Evolutionary conservation across 2,888 invertebrate species (phyloP).

Genomic region (Lycocerus yunnanus): DNA sequence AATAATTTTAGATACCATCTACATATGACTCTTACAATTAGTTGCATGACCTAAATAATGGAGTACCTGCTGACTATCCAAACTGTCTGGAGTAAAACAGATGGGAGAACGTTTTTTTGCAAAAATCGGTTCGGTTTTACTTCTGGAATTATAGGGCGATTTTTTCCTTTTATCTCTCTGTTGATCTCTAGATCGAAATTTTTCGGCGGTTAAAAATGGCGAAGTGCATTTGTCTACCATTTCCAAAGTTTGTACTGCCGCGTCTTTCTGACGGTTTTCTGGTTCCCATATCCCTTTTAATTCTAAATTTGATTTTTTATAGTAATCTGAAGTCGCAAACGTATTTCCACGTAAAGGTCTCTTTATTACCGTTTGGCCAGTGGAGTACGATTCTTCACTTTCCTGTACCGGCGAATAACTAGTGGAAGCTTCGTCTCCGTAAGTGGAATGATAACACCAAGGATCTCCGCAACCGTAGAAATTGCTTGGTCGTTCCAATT

Average conservation of each 20-base stretch:
- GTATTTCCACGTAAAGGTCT: slow-evolving; percentile 46
- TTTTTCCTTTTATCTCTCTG: slow-evolving; percentile 33
- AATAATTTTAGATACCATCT: neutral
- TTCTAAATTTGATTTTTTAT: slow-evolving; percentile 49
- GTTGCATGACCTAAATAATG: neutral
- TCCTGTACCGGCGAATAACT: slow-evolving; percentile 54
- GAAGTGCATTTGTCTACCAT: slow-evolving; percentile 56
- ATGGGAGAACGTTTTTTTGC: slow-evolving; percentile 42
- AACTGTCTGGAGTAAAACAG: slow-evolving; percentile 50
- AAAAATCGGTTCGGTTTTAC: slow-evolving; percentile 45
- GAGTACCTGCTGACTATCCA: slow-evolving; percentile 45
- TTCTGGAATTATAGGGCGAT: slow-evolving; percentile 34
- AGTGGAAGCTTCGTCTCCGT: slow-evolving; percentile 40
- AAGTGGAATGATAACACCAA: slow-evolving; percentile 54
- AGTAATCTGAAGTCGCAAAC: slow-evolving; percentile 42
- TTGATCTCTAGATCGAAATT: slow-evolving; percentile 30
- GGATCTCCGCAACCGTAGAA: slow-evolving; percentile 55
- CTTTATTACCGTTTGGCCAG: slow-evolving; percentile 33
- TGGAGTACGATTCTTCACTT: slow-evolving; percentile 53
- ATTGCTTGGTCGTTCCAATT: slow-evolving; percentile 37
- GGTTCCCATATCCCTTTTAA: slow-evolving; percentile 26
- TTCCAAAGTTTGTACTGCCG: slow-evolving; percentile 60
- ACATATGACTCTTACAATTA: neutral
- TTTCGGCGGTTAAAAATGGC: slow-evolving; percentile 46
- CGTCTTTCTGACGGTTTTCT: slow-evolving; percentile 51